Base-by-base conservation (phyloP, 2,888 invertebrate genomes). In the Rotaria magnacalcarata region DNA sequence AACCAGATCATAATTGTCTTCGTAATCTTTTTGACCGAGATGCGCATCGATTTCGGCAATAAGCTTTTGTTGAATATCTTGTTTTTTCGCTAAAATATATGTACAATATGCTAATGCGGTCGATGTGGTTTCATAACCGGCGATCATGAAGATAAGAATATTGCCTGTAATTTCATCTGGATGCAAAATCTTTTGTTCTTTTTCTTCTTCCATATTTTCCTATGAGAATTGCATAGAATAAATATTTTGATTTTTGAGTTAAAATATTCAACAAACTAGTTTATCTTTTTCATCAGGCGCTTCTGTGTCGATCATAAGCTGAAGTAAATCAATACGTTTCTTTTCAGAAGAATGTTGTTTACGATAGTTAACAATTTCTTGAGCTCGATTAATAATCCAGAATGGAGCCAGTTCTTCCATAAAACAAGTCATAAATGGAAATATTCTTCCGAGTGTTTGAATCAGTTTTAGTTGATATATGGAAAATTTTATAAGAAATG, bases 121-220 rank as follows among this genome's bases (percentile, higher is more conserved):
- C 21, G 75, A 75, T 43, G 75, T 75, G 19, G 75, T 75, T 75
- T 75, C 75, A 75, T 75, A 75, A 11, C 75, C 75, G 24, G 75
- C 75, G 10, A 75, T 41, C 75, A 75, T 75, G 24, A 75, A 75
- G 8, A 75, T 21, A 19, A 75, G 21, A 7, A 75, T 24, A 75
- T 75, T 75, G 4, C 75, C 24, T 16, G 27, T 21, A 47, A 75
- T 14, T 75, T 75, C 75, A 41, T 41, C 43, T 10, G 21, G 14
- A 41, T 41, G 21, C 11, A 75, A 75, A 21, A n/a, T 47, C 14
- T 75, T 75, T n/a, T 21, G 47, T 24, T 24, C 47, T 16, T 14
- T 34, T 34, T 34, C 11, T 67, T 67, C 67, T 8, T 34, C 67
- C 0, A 34, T 67, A 67, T 67, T 34, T 10, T 67, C 67, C 67